A percentile compares a stretch with the other conserved stretches of the same genome.
Evolutionary conservation across 2,888 invertebrate genomes (phyloP).

Genomic region (Vanessa cardui): DNA sequence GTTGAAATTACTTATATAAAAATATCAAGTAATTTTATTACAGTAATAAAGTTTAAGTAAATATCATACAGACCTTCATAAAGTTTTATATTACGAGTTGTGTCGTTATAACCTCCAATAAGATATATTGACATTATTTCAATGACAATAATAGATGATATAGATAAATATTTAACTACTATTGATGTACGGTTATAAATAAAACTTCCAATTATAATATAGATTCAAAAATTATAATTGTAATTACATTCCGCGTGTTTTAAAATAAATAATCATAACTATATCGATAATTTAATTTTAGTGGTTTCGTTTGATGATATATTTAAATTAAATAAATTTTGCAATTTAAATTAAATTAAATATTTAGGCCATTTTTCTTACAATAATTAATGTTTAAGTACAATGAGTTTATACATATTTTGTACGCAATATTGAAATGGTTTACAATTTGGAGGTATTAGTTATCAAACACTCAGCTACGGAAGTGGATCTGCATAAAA

Average conservation of each 20-base stretch:
- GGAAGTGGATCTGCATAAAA: conserved; percentile 31
- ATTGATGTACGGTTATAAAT: too few relatives aligned
- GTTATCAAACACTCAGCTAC: conserved; percentile 10
- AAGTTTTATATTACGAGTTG: conserved; percentile 51
- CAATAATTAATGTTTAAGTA: not conserved
- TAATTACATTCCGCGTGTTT: too few relatives aligned
- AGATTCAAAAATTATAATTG: too few relatives aligned
- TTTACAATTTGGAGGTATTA: conserved; percentile 22
- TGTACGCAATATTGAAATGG: conserved; percentile 35
- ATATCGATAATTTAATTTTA: too few relatives aligned
- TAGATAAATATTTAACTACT: too few relatives aligned
- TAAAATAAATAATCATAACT: too few relatives aligned
- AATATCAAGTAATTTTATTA: conserved; percentile 52
- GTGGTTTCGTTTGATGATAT: too few relatives aligned
- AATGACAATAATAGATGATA: not conserved
- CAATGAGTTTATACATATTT: not conserved
- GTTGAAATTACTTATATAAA: conserved; percentile 25
- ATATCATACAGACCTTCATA: conserved; percentile 52
- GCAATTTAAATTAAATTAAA: too few relatives aligned
- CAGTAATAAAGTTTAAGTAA: conserved; percentile 56
- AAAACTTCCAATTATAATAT: too few relatives aligned
- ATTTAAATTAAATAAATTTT: too few relatives aligned
- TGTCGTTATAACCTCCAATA: conserved; percentile 41
- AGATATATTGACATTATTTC: not conserved
- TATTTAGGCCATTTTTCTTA: too few relatives aligned